Evolutionary conservation across 2,888 invertebrate species (phyloP).

Genomic region (Nomada flava): DNA sequence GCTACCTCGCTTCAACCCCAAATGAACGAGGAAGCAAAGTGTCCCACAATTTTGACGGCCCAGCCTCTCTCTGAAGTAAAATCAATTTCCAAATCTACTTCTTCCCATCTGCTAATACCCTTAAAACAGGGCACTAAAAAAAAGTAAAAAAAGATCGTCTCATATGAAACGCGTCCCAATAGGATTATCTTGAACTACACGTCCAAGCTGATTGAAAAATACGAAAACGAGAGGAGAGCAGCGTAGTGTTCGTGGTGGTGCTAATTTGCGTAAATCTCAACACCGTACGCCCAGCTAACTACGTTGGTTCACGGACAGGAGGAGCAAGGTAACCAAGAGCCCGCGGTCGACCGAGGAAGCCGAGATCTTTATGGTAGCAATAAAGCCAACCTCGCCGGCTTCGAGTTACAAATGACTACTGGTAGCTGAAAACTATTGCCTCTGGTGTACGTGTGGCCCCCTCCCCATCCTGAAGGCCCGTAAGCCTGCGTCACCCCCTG

Average conservation of each 20-base stretch:
- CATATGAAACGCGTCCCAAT: no score
- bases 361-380: constrained; percentile 79
- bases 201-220: no score
- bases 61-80: no score
- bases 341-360: constrained; percentile 64
- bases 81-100: no score
- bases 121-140: no score
- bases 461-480: constrained; percentile 7
- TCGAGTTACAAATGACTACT: constrained; percentile 79
- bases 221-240: not conserved
- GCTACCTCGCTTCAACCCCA: no score
- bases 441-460: constrained; percentile 41
- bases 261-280: constrained; percentile 75
- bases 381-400: constrained; percentile 74
- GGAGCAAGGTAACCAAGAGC: constrained; percentile 13
- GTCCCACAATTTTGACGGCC: no score
- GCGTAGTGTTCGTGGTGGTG: constrained; percentile 18
- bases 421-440: constrained; percentile 77
- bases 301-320: constrained; percentile 38
- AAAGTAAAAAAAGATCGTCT: no score
- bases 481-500: constrained; percentile 24
- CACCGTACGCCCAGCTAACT: constrained; percentile 60
- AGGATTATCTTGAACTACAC: no score
- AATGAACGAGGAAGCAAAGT: no score
- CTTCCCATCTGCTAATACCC: no score